These are phyloP conservation scores for Sapayoa aenigma DNA, from an alignment of 2,113 vertebrate species.

Conservation along the genomic window DNA sequence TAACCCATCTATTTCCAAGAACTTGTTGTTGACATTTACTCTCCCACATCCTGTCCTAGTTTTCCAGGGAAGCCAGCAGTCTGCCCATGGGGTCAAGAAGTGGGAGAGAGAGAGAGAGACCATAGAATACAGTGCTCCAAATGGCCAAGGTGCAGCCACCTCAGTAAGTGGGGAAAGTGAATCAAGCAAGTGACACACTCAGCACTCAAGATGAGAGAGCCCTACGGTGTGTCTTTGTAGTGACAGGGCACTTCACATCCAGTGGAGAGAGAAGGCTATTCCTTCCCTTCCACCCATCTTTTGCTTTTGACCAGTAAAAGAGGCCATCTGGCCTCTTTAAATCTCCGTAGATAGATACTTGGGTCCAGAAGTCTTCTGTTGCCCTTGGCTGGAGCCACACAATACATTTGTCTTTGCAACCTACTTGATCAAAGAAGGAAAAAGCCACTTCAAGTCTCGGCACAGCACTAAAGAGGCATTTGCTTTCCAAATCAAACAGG, in stretches of 20 bases:
- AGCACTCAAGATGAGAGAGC: not conserved
- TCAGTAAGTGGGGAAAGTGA: not conserved
- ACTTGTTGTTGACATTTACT: not conserved
- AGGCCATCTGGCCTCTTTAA: not conserved
- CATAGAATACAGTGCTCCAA: not conserved
- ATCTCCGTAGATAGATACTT: not conserved
- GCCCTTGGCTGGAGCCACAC: not conserved
- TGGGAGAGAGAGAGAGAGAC: not conserved
- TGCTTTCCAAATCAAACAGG: not conserved
- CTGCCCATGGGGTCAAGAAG: not conserved
- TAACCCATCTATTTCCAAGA: not conserved
- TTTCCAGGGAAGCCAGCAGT: not conserved
- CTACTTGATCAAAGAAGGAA: not conserved
- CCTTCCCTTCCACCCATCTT: not conserved
- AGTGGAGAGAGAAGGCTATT: not conserved
- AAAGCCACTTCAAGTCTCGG: not conserved
- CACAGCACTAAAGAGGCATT: not conserved
- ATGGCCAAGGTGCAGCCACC: not conserved
- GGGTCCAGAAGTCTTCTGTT: not conserved
- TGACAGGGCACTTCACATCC: not conserved
- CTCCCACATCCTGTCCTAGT: not conserved
- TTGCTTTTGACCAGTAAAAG: not conserved
- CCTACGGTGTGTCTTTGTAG: not conserved
- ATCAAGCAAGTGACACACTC: not conserved
- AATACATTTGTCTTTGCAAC: not conserved